Conservation (phyloP, 2,888 invertebrate genomes). For the Villa cingulata region DNA sequence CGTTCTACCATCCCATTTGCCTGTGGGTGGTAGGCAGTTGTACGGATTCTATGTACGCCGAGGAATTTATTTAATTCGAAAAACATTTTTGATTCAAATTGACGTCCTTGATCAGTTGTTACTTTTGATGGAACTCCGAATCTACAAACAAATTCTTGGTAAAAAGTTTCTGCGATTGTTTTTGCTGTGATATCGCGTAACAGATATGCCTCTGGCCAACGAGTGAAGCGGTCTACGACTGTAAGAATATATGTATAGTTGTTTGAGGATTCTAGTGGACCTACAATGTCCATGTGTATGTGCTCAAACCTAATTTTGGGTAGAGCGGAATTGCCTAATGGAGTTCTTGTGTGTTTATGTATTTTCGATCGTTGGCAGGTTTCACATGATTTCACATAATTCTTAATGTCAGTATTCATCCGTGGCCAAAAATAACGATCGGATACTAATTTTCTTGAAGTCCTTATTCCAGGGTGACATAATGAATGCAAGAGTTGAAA, state of each 20-base stretch:
- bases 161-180: constrained; percentile 9
- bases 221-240: constrained; percentile 9
- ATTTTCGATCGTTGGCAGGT: no score
- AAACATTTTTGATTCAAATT: constrained; percentile 11
- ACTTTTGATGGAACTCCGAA: constrained; percentile 9
- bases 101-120: constrained; percentile 9
- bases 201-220: constrained; percentile 12
- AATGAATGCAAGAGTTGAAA: no score
- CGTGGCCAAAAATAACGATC: no score
- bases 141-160: constrained; percentile 10
- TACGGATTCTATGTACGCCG: constrained; percentile 4
- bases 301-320: no score
- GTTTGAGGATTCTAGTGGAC: constrained; percentile 20
- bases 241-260: constrained; percentile 10
- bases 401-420: no score
- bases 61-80: constrained; percentile 3
- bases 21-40: constrained; percentile 10
- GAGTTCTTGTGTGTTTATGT: no score
- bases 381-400: no score
- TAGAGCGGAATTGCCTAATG: no score
- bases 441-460: no score
- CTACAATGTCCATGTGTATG: constrained; percentile 27
- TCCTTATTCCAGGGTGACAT: no score
- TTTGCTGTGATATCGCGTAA: constrained; percentile 9
- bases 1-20: constrained; percentile 9